Percentiles rank a stretch among this genome's conserved stretches.
Evolutionary conservation across 1,140 invertebrate species (phyloP).

Genomic region (Notospermus geniculatus): DNA sequence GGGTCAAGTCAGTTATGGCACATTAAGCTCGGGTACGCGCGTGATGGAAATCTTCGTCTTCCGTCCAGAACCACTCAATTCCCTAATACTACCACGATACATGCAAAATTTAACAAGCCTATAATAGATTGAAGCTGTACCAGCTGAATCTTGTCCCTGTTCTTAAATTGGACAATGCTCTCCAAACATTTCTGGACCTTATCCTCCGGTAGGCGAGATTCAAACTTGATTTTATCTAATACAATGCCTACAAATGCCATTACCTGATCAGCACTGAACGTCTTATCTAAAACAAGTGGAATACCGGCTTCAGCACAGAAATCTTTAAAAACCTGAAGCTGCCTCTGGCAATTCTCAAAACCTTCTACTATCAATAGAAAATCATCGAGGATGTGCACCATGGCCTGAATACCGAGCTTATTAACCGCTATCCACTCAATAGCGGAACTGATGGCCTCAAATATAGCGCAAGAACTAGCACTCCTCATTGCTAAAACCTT

Average conservation of each 20-base stretch:
- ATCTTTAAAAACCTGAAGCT: not conserved
- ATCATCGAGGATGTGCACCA: slow-evolving; percentile 1
- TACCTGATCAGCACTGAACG: not conserved
- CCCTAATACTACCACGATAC: no score
- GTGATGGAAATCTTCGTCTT: no score
- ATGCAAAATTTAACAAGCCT: slow-evolving; percentile 22
- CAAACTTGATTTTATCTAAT: not conserved
- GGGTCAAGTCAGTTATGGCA: no score
- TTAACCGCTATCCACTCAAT: not conserved
- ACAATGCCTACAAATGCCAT: not conserved
- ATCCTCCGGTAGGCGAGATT: not conserved
- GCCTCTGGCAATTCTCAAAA: not conserved
- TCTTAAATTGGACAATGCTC: not conserved
- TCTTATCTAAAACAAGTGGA: not conserved
- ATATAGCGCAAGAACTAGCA: not conserved
- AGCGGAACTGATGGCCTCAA: not conserved
- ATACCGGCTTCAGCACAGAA: not conserved
- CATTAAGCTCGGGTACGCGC: no score
- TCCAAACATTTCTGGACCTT: not conserved
- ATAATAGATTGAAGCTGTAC: slow-evolving; percentile 16
- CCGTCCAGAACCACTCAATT: no score
- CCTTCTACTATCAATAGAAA: not conserved
- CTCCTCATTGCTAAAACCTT: not conserved
- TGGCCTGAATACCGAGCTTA: not conserved
- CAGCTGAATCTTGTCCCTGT: slow-evolving; percentile 10